These are phyloP conservation scores for Mellivora capensis DNA, from an alignment of 2,113 vertebrate species.

Conservation along the genomic window DNA sequence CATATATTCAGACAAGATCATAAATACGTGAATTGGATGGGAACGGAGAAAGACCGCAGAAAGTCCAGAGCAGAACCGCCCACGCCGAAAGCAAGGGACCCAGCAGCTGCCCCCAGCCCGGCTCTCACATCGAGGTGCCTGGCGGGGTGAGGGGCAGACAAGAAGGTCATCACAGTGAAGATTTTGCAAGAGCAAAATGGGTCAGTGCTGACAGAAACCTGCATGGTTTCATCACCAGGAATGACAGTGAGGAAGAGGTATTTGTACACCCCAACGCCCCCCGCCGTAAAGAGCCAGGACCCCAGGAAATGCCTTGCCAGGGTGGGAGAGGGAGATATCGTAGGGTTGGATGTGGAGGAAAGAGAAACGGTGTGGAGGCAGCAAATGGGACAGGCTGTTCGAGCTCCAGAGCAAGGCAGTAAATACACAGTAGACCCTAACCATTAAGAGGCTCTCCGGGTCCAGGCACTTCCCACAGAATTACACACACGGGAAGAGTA, in stretches of 20 bases:
- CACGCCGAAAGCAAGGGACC: rapidly evolving
- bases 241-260: not conserved
- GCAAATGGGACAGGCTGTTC: not conserved
- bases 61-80: not conserved
- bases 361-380: not conserved
- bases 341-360: not conserved
- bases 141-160: not conserved
- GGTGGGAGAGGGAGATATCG: no score
- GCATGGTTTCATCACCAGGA: not conserved
- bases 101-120: not conserved
- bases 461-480: not conserved
- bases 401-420: not conserved
- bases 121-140: not conserved
- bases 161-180: not conserved
- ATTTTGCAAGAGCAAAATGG: not conserved
- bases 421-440: not conserved
- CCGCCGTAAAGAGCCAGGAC: no score
- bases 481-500: not conserved
- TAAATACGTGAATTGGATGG: not conserved
- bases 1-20: conserved; percentile 3
- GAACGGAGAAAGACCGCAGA: rapidly evolving
- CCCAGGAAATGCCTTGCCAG: not conserved
- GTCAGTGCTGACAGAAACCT: not conserved
- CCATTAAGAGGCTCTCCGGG: not conserved
- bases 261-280: not conserved